Evolutionary conservation across 2,113 vertebrate species (phyloP), one percentile per base, ranked within the genome.

Genomic region (Ascaphus truei): DNA sequence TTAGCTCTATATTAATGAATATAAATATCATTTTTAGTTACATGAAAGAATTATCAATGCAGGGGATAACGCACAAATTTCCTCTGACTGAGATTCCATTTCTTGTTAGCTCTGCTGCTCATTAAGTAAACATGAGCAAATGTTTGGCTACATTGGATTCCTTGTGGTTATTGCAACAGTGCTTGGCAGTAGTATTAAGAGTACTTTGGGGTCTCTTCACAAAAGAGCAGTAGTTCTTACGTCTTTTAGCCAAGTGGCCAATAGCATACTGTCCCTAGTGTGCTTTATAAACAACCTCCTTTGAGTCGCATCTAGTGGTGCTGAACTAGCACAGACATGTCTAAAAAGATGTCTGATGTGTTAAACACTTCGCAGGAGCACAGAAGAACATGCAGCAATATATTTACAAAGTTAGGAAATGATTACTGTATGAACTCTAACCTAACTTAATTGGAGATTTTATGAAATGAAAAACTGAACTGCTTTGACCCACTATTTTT

Each of bases 301-400:
- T 20, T 25, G 11, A 29, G 43, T 41, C 33, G 20, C 66, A 50
- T 51, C 55, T 59, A 56, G 41, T 51, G 34, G 43, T 48, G 34
- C 30, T 13, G 29, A 20, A 23, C 20, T 43, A 25, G 36, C 22
- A 23, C 41, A 39, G 55, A 31, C 41, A 29, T 48, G 43, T 59
- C 55, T 59, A 27, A 59, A 57, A 68, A 18, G 31, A 59, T 68
- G 66, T 68, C 66, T 59, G 66, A 50, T 58, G 65, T 58, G 65
- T 68, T 68, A 58, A 48, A 30, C 37, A 68, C 22, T 69, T 60
- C 41, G 55, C 55, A 50, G 66, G 8, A 59, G 30, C 33, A 26
- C 22, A 50, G 43, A 58, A 69, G 31, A 34, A 12, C 41, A 69
- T 39, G 43, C 43, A 15, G 30, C 51, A 43, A 69, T 60, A n/a